Evolutionary conservation across 1,140 invertebrate species (phyloP), one percentile per base, ranked within the genome.

Genomic region (Lanistes nyassanus): DNA sequence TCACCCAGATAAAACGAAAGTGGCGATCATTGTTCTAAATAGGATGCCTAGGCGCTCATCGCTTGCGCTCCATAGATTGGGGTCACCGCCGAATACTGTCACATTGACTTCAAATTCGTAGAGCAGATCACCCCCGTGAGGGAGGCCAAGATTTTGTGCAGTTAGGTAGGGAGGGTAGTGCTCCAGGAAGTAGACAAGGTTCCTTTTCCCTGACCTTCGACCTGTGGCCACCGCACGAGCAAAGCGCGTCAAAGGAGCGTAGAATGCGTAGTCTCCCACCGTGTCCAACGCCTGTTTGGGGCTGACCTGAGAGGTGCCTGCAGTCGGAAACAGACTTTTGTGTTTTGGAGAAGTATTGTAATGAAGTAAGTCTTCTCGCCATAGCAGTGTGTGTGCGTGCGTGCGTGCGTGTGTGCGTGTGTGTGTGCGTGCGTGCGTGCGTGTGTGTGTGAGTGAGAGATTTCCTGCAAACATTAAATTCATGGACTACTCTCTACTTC

Each of bases 141-240:
- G 34, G 29, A 23, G 29, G 29, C 62, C 62, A 26, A 23, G 36
- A 7, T 36, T 3, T 11, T 11, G 7, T 47, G 9, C 42, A 31
- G 62, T 3, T 13, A 65, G 7, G 62, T 13, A 65, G 26, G 3
- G 16, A 3, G 62, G 62, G 62, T 34, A 65, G 62, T 65, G 34
- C 26, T 65, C 36, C 26, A 65, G 34, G 62, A 31, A 36, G 34
- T 65, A 65, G 62, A 65, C 62, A 11, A 65, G 62, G 34, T 65
- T 65, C 13, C 62, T 26, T 26, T 31, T 26, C 26, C 34, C 29
- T 5, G 62, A 31, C 62, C 34, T 31, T 37, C 11, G 21, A 23
- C 62, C 62, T 36, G 5, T 23, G 36, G 62, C 62, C 62, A 65
- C 62, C 26, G 62, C 62, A 23, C 62, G 29, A 36, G 62, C 62